Evolutionary conservation across 2,113 vertebrate species (phyloP).

Genomic region (Plecotus auritus): DNA sequence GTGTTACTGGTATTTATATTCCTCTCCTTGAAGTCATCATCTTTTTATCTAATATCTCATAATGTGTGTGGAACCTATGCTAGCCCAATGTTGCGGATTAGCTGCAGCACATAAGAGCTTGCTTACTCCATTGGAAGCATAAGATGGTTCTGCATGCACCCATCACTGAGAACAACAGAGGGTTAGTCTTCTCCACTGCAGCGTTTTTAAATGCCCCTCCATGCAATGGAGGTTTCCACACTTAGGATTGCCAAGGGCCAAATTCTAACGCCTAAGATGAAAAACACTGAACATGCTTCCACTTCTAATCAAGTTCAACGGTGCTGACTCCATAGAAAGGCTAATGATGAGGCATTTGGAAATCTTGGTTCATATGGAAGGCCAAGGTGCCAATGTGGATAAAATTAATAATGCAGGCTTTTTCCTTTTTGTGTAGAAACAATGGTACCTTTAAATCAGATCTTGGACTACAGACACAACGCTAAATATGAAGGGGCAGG

Average conservation of each 20-base stretch:
- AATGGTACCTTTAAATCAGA: background rate
- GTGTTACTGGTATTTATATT: background rate
- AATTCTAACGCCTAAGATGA: background rate
- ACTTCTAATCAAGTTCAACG: background rate
- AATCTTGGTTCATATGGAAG: background rate
- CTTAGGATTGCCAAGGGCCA: background rate
- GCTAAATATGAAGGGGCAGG: background rate
- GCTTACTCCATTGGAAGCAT: background rate
- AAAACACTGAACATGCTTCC: background rate
- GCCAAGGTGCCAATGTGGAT: background rate
- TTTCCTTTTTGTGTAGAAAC: background rate
- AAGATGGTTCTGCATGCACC: background rate
- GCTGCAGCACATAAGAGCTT: background rate
- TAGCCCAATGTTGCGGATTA: background rate
- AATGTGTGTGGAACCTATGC: background rate
- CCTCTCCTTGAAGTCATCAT: background rate
- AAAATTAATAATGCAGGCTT: background rate
- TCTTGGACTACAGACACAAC: background rate
- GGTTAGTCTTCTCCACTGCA: background rate
- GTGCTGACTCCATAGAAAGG: background rate
- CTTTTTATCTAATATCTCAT: background rate
- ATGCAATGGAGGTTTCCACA: background rate
- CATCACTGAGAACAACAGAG: background rate
- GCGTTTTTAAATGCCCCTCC: background rate
- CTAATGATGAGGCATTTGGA: background rate